Conservation (phyloP, 1,140 invertebrate genomes). For the Trichonephila inaurata region DNA sequence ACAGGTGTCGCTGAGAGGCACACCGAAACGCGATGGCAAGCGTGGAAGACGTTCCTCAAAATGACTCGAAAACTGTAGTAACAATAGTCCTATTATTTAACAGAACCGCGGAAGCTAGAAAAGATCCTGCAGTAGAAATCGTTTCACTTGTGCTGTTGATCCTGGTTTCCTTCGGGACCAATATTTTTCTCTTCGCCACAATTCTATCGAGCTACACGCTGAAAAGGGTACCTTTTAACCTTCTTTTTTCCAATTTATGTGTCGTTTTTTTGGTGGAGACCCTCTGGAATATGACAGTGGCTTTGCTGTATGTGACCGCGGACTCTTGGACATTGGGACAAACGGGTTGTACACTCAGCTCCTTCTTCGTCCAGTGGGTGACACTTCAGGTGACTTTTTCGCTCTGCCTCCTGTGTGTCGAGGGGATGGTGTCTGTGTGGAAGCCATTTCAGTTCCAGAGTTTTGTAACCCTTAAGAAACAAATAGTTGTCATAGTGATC, state of each 20-base stretch:
- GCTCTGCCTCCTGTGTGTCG: conserved; percentile 43
- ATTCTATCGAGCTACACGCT: conserved; percentile 64
- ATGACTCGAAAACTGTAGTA: conserved; percentile 60
- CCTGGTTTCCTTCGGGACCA: conserved; percentile 59
- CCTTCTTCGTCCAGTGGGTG: conserved; percentile 59
- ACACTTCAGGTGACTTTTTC: conserved; percentile 72
- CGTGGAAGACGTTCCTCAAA: neutral
- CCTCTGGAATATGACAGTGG: conserved; percentile 66
- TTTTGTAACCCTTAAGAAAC: conserved; percentile 67
- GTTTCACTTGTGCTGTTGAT: conserved; percentile 52
- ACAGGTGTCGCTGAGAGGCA: conserved; percentile 35
- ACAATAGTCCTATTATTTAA: conserved; percentile 47
- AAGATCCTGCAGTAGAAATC: conserved; percentile 40
- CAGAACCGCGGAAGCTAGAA: neutral
- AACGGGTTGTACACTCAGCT: conserved; percentile 38
- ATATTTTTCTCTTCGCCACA: conserved; percentile 64
- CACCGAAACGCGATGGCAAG: neutral
- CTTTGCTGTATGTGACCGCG: conserved; percentile 27
- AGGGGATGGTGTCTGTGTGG: conserved; percentile 62
- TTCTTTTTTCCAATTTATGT: conserved; percentile 43
- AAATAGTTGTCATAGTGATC: conserved; percentile 65
- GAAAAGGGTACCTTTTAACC: conserved; percentile 55
- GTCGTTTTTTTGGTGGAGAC: conserved; percentile 43
- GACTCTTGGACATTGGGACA: conserved; percentile 49
- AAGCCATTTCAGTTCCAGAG: conserved; percentile 63